Percentiles rank a stretch among this genome's conserved stretches.
Evolutionary conservation across 2,888 invertebrate genomes (phyloP).

Genomic region (Macrophya annulata): DNA sequence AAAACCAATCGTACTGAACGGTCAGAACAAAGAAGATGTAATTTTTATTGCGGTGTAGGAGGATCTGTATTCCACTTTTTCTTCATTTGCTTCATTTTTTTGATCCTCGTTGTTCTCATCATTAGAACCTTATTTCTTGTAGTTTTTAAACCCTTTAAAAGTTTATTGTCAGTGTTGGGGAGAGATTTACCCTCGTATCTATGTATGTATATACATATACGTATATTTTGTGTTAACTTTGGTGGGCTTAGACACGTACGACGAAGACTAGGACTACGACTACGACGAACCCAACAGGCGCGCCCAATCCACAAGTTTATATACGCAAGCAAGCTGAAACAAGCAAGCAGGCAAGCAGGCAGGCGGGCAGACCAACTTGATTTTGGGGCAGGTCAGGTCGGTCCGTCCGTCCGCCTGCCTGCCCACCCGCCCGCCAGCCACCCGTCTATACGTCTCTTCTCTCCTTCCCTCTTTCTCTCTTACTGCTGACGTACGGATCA

Average conservation of each 20-base stretch:
- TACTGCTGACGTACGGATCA: slow-evolving; percentile 16
- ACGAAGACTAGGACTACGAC: neutral
- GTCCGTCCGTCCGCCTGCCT: slow-evolving; percentile 26
- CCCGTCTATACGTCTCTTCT: neutral
- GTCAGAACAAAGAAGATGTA: neutral
- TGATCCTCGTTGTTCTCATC: too few species aligned
- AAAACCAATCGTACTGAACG: neutral
- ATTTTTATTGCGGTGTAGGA: neutral
- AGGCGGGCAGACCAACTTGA: slow-evolving; percentile 57
- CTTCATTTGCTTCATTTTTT: too few species aligned
- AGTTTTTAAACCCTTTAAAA: neutral
- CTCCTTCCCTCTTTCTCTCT: neutral
- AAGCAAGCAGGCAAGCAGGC: slow-evolving; percentile 16
- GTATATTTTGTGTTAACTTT: neutral
- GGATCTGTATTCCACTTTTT: too few species aligned
- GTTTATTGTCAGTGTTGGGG: neutral
- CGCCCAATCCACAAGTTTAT: slow-evolving; percentile 48
- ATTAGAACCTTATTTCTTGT: neutral
- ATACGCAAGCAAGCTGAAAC: slow-evolving; percentile 37
- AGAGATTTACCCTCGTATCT: neutral
- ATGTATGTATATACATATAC: neutral
- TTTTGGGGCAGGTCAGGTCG: slow-evolving; percentile 66
- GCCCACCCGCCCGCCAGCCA: neutral
- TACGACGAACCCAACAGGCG: slow-evolving; percentile 16
- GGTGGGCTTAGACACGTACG: neutral